Percentiles rank a stretch among this genome's conserved stretches.
Conservation (phyloP, 1,140 invertebrate genomes). For the Onthophagus taurus region DNA sequence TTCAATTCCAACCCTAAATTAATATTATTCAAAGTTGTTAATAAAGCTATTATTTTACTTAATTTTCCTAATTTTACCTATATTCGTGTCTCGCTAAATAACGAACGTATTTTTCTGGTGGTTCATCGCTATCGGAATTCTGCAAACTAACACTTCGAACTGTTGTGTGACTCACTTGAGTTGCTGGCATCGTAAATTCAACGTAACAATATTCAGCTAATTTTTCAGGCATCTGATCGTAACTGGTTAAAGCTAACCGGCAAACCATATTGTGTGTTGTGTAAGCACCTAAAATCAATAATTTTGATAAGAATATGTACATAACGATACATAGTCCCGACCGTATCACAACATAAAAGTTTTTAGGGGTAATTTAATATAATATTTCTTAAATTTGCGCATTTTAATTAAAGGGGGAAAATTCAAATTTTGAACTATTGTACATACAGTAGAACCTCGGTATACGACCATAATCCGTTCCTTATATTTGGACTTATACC, state of each 20-base stretch:
- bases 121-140: conserved; percentile 80
- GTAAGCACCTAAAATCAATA: conserved; percentile 71
- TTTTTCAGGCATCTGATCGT: conserved; percentile 93
- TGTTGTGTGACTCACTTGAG: conserved; percentile 93
- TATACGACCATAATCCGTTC: too few species aligned
- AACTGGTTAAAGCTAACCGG: conserved; percentile 87
- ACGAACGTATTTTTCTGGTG: conserved; percentile 96
- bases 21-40: background rate
- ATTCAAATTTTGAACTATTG: too few species aligned
- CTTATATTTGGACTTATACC: too few species aligned
- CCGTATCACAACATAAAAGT: too few species aligned
- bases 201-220: conserved; percentile 82
- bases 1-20: conserved; percentile 2
- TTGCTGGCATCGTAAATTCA: conserved; percentile 98
- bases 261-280: conserved; percentile 92
- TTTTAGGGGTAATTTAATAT: too few species aligned
- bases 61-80: conserved; percentile 44
- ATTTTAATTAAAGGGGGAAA: too few species aligned
- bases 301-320: background rate
- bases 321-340: too few species aligned
- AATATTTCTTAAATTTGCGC: background rate
- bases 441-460: too few species aligned
- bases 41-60: background rate
- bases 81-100: conserved; percentile 96
- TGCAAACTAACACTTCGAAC: conserved; percentile 89